A percentile compares a stretch with the other conserved stretches of the same genome.
phyloP scores from a whole-genome alignment of 2,888 invertebrate species.

The Drosophila rellima region DNA sequence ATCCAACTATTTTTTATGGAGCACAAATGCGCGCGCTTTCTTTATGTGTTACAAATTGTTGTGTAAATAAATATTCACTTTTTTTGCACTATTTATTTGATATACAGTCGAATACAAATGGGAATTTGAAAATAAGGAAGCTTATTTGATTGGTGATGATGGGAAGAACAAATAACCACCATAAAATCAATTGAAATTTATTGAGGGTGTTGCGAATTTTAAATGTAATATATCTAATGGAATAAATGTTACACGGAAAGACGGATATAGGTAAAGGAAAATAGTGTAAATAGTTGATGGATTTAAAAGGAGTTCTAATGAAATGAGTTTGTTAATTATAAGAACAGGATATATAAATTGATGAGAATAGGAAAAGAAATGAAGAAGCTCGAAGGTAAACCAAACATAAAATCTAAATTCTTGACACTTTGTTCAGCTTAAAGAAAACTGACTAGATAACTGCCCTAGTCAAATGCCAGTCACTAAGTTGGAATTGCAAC shows the following conservation, averaged over 20 bases:
- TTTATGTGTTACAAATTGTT: slow-evolving; percentile 8
- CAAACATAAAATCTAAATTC: no score
- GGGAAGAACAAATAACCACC: not conserved
- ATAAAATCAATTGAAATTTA: not conserved
- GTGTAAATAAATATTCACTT: slow-evolving; percentile 12
- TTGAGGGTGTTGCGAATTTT: not conserved
- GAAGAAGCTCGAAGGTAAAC: no score
- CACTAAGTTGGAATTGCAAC: slow-evolving; percentile 20
- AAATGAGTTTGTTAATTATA: no score
- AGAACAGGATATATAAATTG: no score
- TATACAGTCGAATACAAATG: not conserved
- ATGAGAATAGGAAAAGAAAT: no score
- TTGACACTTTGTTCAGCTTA: not conserved
- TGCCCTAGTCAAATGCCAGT: slow-evolving; percentile 25
- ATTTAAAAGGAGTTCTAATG: no score
- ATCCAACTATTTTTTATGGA: slow-evolving; percentile 26
- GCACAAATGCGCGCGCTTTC: not conserved
- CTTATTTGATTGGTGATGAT: not conserved
- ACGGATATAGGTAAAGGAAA: no score
- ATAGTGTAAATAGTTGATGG: no score
- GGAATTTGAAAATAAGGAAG: not conserved
- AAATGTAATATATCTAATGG: not conserved
- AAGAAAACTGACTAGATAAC: not conserved
- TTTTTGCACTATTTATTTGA: not conserved
- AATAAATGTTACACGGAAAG: no score